phyloP scores from a whole-genome alignment of 2,888 invertebrate genomes.

The Phragmatobia fuliginosa region DNA sequence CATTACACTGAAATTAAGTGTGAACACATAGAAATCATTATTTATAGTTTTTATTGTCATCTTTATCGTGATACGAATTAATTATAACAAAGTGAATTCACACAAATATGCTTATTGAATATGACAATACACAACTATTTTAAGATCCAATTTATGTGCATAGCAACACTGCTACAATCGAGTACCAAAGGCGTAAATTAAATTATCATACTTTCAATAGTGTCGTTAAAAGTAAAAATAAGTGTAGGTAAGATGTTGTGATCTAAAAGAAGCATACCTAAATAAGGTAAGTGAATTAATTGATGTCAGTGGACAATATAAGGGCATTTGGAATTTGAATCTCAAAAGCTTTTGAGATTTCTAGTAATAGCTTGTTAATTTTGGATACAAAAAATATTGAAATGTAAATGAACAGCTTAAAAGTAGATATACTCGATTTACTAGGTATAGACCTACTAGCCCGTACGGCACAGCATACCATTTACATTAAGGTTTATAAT shows the following conservation, averaged over 20 bases:
- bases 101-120: background rate
- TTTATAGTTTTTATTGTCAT: background rate
- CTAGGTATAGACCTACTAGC: too few species aligned
- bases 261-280: background rate
- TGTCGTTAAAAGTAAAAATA: background rate
- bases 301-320: background rate
- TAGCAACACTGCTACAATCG: constrained; percentile 19
- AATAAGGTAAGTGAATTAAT: background rate
- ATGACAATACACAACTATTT: background rate
- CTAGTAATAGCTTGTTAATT: background rate
- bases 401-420: background rate
- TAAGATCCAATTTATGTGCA: background rate
- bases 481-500: background rate
- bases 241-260: background rate
- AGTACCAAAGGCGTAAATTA: constrained; percentile 36
- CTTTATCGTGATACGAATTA: background rate
- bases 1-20: background rate
- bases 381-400: background rate
- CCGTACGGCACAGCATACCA: background rate
- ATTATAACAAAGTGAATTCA: background rate
- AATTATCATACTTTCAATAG: constrained; percentile 23
- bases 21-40: background rate
- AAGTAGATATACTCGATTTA: background rate
- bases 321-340: background rate
- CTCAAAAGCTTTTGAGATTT: background rate